Evolutionary conservation across 1,140 invertebrate species (phyloP).

Genomic region (Atta texana): DNA sequence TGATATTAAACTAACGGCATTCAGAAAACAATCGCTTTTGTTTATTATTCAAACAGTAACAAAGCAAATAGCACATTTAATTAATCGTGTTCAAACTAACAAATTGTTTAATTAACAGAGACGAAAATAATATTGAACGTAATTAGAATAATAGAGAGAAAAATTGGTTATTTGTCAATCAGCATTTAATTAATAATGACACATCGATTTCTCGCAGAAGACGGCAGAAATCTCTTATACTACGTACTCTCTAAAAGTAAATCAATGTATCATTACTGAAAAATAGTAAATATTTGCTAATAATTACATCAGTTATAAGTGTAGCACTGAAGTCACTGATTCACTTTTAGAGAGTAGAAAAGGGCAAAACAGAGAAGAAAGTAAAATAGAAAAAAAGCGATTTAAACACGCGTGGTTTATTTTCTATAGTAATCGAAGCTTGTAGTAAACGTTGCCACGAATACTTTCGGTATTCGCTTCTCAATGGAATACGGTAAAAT

Average conservation of each 20-base stretch:
- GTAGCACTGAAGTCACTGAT: too few relatives aligned
- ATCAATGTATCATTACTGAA: too few relatives aligned
- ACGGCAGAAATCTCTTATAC: not conserved
- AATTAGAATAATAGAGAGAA: not conserved
- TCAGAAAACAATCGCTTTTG: slow-evolving; percentile 23
- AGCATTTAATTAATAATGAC: not conserved
- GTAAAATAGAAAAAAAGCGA: not conserved
- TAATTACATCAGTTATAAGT: too few relatives aligned
- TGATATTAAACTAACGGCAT: slow-evolving; percentile 19
- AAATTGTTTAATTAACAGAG: not conserved
- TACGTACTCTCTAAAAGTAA: not conserved
- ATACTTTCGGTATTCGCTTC: slow-evolving; percentile 31
- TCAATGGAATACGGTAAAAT: slow-evolving; percentile 48
- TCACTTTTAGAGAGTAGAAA: too few relatives aligned
- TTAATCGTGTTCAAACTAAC: not conserved
- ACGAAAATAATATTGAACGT: not conserved
- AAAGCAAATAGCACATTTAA: not conserved
- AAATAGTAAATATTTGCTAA: too few relatives aligned
- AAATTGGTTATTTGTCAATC: not conserved
- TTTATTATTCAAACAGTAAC: not conserved
- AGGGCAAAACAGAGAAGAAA: not conserved
- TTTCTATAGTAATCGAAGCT: not conserved
- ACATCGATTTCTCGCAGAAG: not conserved
- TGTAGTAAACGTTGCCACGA: slow-evolving; percentile 28
- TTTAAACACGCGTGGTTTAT: not conserved